These are phyloP conservation scores for Fringilla coelebs DNA, from an alignment of 2,797 vertebrate genomes.

Conservation along the genomic window DNA sequence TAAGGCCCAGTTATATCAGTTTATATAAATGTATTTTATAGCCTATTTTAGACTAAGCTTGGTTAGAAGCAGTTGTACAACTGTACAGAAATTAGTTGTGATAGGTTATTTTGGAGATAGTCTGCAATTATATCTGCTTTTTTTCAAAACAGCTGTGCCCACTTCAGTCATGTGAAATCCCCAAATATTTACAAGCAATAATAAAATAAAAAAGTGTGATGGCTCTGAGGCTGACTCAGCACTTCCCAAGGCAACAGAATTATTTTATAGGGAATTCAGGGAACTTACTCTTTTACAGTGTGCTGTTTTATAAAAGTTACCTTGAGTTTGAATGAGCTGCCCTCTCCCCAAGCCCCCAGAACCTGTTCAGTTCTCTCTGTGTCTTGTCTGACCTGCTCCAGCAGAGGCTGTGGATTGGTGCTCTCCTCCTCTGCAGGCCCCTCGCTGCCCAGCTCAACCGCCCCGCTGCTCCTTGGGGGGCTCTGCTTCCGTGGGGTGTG, in stretches of 20 bases:
- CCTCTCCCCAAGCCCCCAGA: slow-evolving; percentile 72
- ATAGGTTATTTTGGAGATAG: background rate
- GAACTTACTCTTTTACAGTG: background rate
- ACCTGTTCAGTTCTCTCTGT: slow-evolving; percentile 68
- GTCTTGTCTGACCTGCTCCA: slow-evolving; percentile 71
- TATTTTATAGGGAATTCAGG: background rate
- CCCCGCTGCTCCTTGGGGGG: slow-evolving; percentile 73
- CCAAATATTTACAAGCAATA: background rate
- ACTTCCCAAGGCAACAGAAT: background rate
- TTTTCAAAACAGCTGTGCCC: background rate
- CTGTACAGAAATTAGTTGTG: background rate
- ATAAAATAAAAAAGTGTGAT: background rate
- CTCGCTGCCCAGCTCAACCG: slow-evolving; percentile 75
- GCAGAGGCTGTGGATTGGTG: slow-evolving; percentile 65
- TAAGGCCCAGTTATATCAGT: background rate
- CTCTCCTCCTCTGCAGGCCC: slow-evolving; percentile 64
- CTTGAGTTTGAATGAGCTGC: background rate
- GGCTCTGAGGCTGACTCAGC: background rate
- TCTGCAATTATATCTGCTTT: background rate
- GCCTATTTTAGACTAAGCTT: background rate
- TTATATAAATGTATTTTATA: background rate
- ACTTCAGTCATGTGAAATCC: background rate
- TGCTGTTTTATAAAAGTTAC: background rate
- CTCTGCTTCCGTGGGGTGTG: slow-evolving; percentile 73
- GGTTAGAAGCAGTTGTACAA: background rate